Evolutionary conservation across 2,113 vertebrate genomes (phyloP).

Genomic region (Serinus canaria): DNA sequence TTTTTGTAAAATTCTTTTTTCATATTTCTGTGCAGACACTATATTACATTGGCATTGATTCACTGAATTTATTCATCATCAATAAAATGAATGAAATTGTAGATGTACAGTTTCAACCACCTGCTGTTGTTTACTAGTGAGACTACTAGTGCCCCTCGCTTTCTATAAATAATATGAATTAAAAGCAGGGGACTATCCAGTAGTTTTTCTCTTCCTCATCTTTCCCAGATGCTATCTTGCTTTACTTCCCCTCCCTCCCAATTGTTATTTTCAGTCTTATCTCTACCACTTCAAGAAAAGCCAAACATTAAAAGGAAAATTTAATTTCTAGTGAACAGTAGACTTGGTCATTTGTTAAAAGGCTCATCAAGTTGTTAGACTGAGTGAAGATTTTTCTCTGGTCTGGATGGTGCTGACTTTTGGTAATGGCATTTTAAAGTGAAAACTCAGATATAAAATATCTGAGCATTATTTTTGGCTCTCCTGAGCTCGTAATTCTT

Average conservation of each 20-base stretch:
- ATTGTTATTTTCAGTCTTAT: neutral
- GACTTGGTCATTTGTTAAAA: neutral
- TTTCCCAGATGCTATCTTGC: neutral
- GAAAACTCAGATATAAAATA: slow-evolving; percentile 34
- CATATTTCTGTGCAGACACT: neutral
- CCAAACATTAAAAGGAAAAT: neutral
- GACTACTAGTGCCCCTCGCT: slow-evolving; percentile 41
- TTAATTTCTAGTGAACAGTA: neutral
- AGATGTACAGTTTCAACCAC: slow-evolving; percentile 39
- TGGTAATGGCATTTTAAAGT: neutral
- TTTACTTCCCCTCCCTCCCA: neutral
- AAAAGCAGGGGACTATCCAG: slow-evolving; percentile 1
- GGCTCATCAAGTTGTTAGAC: neutral
- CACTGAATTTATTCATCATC: slow-evolving; percentile 43
- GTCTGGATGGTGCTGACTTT: neutral
- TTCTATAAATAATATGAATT: slow-evolving; percentile 57
- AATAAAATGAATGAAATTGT: slow-evolving; percentile 62
- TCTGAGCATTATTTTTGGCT: neutral
- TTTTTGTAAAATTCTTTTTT: neutral
- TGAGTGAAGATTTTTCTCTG: neutral
- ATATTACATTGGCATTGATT: slow-evolving; percentile 53
- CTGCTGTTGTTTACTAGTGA: slow-evolving; percentile 57
- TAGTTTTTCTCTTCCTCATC: slow-evolving; percentile 4
- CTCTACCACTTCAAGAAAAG: neutral
- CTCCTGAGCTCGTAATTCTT: neutral